phyloP scores from a whole-genome alignment of 2,797 vertebrate genomes.

The Monodelphis domestica region DNA sequence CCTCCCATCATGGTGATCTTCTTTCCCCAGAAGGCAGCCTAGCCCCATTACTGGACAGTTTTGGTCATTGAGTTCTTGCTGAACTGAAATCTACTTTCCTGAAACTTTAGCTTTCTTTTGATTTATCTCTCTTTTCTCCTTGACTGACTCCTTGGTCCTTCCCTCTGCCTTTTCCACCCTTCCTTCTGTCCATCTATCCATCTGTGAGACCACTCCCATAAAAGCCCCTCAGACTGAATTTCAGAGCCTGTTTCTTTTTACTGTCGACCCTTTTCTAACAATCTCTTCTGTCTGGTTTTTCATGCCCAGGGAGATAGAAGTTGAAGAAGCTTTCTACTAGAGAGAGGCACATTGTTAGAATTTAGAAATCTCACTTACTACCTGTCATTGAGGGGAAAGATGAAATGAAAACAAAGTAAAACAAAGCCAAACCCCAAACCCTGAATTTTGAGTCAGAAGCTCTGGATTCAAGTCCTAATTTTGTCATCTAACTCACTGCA shows the following conservation, averaged over 20 bases:
- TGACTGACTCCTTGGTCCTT: not conserved
- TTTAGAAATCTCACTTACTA: no score
- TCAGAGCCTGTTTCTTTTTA: not conserved
- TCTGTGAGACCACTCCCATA: not conserved
- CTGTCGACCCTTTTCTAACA: conserved; percentile 1
- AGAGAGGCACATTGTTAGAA: no score
- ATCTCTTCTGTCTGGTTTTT: no score
- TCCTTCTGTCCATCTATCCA: not conserved
- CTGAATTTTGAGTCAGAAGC: no score
- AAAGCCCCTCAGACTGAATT: not conserved
- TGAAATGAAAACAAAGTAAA: no score
- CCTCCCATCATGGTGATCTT: not conserved
- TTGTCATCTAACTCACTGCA: no score
- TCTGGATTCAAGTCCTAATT: no score
- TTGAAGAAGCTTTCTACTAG: no score
- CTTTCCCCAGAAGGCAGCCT: not conserved
- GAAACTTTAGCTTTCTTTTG: not conserved
- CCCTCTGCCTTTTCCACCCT: not conserved
- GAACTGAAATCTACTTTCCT: not conserved
- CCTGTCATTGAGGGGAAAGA: no score
- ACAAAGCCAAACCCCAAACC: no score
- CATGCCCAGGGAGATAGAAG: no score
- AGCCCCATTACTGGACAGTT: not conserved
- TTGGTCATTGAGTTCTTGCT: not conserved
- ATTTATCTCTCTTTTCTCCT: not conserved